Percentiles rank a stretch among this genome's conserved stretches.
phyloP scores from a whole-genome alignment of 2,888 invertebrate genomes.

The Zygaena filipendulae region DNA sequence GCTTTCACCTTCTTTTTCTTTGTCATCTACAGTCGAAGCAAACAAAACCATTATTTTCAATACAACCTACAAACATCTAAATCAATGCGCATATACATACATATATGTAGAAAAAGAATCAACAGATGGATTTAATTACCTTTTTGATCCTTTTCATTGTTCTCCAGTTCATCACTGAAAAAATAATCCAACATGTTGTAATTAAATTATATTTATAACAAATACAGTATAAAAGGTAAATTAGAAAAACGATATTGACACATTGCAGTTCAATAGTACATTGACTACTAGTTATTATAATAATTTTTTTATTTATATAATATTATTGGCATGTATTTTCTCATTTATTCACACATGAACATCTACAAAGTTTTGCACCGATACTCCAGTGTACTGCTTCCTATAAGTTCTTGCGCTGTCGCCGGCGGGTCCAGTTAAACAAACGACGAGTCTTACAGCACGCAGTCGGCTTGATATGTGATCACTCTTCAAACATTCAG shows the following conservation, averaged over 20 bases:
- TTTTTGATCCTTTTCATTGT: constrained; percentile 46
- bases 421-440: constrained; percentile 13
- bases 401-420: constrained; percentile 1
- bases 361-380: constrained; percentile 70
- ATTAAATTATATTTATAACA: constrained; percentile 9
- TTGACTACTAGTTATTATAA: no score
- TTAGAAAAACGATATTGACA: no score
- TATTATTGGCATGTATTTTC: no score
- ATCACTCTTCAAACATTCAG: no score
- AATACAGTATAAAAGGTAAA: no score
- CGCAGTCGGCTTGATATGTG: constrained; percentile 3
- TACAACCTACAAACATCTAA: no score
- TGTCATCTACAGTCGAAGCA: constrained; percentile 33
- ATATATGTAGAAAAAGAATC: no score
- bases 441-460: constrained; percentile 2
- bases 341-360: constrained; percentile 30
- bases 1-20: constrained; percentile 57
- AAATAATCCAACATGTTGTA: constrained; percentile 22
- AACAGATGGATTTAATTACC: constrained; percentile 25
- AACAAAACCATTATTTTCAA: no score
- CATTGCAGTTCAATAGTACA: no score
- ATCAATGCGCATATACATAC: no score
- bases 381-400: constrained; percentile 35
- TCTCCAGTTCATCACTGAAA: constrained; percentile 56
- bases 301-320: no score